Evolutionary conservation across 2,797 vertebrate genomes (phyloP).

Genomic region (Bufotes viridis): DNA sequence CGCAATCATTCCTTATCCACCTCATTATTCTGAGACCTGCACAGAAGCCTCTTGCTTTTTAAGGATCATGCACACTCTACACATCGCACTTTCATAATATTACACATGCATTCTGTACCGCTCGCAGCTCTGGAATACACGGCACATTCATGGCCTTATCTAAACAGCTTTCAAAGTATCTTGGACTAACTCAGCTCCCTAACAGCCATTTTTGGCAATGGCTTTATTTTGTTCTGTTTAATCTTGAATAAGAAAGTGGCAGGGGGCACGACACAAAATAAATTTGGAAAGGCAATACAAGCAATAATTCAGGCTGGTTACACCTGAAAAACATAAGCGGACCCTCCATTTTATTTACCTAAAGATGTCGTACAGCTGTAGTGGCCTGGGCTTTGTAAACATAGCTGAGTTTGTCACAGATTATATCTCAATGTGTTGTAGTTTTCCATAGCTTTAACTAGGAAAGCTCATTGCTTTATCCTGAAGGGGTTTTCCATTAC

Average conservation of each 20-base stretch:
- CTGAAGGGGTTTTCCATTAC: no score
- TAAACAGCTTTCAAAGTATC: constrained; percentile 53
- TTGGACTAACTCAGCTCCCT: constrained; percentile 34
- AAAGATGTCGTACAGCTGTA: neutral
- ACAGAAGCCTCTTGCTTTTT: constrained; percentile 52
- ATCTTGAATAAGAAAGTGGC: constrained; percentile 35
- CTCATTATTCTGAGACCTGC: constrained; percentile 52
- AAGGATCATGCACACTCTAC: constrained; percentile 49
- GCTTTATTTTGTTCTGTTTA: constrained; percentile 55
- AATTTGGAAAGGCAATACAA: constrained; percentile 59
- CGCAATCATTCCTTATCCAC: constrained; percentile 49
- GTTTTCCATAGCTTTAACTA: no score
- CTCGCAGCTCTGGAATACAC: constrained; percentile 48
- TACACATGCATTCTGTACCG: constrained; percentile 48
- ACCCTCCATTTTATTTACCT: neutral
- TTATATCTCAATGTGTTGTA: no score
- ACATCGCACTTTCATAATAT: constrained; percentile 59
- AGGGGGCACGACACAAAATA: constrained; percentile 53
- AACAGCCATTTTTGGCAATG: constrained; percentile 43
- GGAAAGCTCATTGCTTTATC: no score
- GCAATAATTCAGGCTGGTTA: constrained; percentile 49
- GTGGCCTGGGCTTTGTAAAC: no score
- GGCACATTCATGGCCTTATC: constrained; percentile 54
- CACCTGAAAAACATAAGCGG: constrained; percentile 29
- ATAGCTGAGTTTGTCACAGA: no score